A percentile compares a stretch with the other conserved stretches of the same genome.
Evolutionary conservation across 2,113 vertebrate species (phyloP).

Genomic region (Chaetodon auriga): DNA sequence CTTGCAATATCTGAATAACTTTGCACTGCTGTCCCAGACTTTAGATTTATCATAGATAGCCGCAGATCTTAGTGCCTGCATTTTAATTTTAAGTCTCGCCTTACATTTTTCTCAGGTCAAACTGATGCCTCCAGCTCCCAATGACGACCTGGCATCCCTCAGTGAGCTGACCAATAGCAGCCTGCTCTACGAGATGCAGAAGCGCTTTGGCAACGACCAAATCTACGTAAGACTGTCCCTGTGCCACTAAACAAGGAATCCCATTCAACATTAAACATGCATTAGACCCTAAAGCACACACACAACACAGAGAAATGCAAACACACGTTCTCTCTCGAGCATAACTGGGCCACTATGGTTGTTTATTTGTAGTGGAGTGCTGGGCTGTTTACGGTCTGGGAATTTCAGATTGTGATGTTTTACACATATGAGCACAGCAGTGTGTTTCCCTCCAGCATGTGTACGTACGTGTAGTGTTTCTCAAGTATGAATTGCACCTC

Average conservation of each 20-base stretch:
- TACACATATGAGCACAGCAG: conserved; percentile 19
- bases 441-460: conserved; percentile 18
- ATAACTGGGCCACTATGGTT: background rate
- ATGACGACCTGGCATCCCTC: conserved; percentile 94
- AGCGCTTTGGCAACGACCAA: conserved; percentile 95
- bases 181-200: conserved; percentile 99
- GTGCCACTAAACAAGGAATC: conserved; percentile 15
- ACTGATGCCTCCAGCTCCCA: conserved; percentile 94
- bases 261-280: conserved; percentile 40
- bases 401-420: conserved; percentile 31
- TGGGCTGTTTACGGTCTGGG: conserved; percentile 21
- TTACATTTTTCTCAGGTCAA: conserved; percentile 86
- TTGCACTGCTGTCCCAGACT: background rate
- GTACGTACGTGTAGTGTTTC: background rate
- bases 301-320: conserved; percentile 15
- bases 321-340: conserved; percentile 1
- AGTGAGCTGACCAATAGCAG: conserved; percentile 94
- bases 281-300: conserved; percentile 6
- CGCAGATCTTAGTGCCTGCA: background rate
- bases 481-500: background rate
- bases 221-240: conserved; percentile 90
- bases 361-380: conserved; percentile 15
- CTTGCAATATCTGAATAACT: background rate
- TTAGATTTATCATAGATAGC: background rate
- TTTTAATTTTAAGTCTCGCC: background rate